Evolutionary conservation across 2,113 vertebrate species (phyloP), one percentile per base, ranked within the genome.

Genomic region (Pangasianodon hypophthalmus): DNA sequence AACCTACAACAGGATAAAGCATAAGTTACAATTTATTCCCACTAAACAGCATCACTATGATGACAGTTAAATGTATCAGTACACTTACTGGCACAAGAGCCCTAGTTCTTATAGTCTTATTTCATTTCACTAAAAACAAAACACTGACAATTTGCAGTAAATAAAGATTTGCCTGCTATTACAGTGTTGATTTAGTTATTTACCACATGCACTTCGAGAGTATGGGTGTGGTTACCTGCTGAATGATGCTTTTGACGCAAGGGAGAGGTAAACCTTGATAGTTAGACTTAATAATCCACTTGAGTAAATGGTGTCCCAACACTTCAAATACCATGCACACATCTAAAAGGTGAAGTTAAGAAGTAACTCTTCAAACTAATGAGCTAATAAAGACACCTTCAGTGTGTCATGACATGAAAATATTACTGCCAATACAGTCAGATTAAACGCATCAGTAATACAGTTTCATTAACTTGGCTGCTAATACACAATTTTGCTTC

Each of bases 221-320:
- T 6, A 37, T 44, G 19, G 67, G 58, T 50, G 21, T 48, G 6
- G 75, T 93, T 95, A 97, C 98, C 96, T 99, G 98, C 84, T 94
- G 95, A 92, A 99, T 98, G 92, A 99, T 99, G 96, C 96, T 98
- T 95, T 97, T 98, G 91, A 99, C 98, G 93, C 98, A 99, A 60
- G 97, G 96, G 89, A 98, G 95, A 0, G 98, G 98, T 93, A 99
- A 96, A 14, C 98, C 98, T 93, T 99, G 98, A 94, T 99, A 99
- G 95, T 99, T 99, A 60, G 98, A 99, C 93, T 99, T 99, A 95
- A 99, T 99, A 94, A 99, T 99, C 98, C 98, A 99, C 93, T 99
- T 99, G 80, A 99, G 96, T 85, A 99, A 96, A 94, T 99, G 98
- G 94, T 99, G 98, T 0, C 98, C 98, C 93, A 99, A 93, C 88